Percentiles rank a stretch among this genome's conserved stretches.
Conservation (phyloP, 2,888 invertebrate genomes). For the Pteria penguin region DNA sequence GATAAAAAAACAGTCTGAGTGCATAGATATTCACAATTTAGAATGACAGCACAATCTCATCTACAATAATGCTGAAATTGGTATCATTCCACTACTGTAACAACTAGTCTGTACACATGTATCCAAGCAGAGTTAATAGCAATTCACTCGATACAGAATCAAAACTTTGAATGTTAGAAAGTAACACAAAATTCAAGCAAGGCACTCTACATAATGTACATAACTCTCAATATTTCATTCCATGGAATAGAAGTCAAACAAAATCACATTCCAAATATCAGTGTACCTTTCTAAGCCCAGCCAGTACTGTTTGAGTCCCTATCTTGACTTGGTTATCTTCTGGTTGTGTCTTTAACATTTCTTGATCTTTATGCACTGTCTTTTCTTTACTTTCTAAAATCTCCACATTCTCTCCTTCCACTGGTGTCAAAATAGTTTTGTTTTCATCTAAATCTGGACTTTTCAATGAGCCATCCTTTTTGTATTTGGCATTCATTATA, state of each 20-base stretch:
- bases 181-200: too few species aligned
- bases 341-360: slow-evolving; percentile 4
- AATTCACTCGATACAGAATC: slow-evolving; percentile 1
- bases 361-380: slow-evolving; percentile 3
- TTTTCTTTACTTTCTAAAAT: background rate
- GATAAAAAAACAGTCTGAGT: too few species aligned
- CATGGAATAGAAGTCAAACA: too few species aligned
- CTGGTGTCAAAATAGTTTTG: background rate
- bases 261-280: too few species aligned
- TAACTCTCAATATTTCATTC: too few species aligned
- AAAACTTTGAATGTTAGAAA: too few species aligned
- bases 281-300: background rate
- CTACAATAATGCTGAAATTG: too few species aligned
- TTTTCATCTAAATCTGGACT: background rate
- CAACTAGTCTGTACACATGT: background rate
- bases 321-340: slow-evolving; percentile 11
- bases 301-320: background rate
- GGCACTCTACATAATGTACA: too few species aligned
- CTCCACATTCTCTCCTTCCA: background rate
- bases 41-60: too few species aligned
- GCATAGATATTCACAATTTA: too few species aligned
- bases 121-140: background rate
- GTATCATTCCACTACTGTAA: too few species aligned
- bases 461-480: slow-evolving; percentile 23
- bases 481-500: slow-evolving; percentile 35